Evolutionary conservation across 2,113 vertebrate genomes (phyloP).

Genomic region (Sinosuthora webbiana): DNA sequence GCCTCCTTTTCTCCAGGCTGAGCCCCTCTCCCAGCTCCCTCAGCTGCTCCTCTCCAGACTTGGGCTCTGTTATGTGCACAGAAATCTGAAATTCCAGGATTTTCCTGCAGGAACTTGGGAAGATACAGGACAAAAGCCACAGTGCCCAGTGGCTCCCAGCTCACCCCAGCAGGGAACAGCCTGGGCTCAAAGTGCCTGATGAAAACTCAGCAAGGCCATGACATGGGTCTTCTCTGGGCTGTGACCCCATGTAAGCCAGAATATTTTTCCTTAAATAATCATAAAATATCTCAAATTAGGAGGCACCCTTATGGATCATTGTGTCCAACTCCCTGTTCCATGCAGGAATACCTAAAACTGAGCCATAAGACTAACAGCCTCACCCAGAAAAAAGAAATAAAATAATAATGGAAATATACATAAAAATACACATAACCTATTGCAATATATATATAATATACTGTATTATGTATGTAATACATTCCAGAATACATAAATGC

Average conservation of each 20-base stretch:
- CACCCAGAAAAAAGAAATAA: background rate
- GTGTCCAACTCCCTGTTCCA: background rate
- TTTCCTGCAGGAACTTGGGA: background rate
- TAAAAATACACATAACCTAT: background rate
- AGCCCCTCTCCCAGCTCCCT: background rate
- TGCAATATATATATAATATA: background rate
- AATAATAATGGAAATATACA: background rate
- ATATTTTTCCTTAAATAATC: background rate
- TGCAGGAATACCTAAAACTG: background rate
- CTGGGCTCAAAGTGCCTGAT: background rate
- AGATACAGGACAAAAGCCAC: background rate
- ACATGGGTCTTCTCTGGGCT: background rate
- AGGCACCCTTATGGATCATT: background rate
- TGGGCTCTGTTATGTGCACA: background rate
- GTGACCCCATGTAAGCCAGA: background rate
- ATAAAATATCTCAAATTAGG: background rate
- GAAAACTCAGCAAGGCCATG: background rate
- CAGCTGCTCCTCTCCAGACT: background rate
- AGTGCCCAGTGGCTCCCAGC: background rate
- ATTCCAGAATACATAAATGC: background rate
- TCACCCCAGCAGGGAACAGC: background rate
- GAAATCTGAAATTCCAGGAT: background rate
- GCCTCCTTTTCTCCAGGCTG: background rate
- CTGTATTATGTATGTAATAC: background rate
- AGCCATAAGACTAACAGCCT: background rate